Base-by-base conservation (phyloP, 2,797 vertebrate genomes). In the Bradypodion ventrale region DNA sequence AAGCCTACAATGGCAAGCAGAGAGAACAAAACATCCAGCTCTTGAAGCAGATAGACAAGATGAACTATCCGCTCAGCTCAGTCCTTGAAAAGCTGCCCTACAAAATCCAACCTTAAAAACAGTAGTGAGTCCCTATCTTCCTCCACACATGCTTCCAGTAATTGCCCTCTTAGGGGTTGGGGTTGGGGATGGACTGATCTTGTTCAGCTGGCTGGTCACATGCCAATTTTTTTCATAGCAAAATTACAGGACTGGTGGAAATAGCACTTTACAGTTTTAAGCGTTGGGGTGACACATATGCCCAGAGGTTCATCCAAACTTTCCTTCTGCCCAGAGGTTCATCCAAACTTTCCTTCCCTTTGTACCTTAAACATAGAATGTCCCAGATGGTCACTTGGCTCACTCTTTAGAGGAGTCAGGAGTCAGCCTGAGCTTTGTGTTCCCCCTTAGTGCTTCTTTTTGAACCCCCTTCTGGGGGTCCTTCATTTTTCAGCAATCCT, bases 21-120 rank as follows among this genome's bases (percentile, higher is more conserved):
- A 91, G 70, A 90, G 78, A 93, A 92, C 70, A 87, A 69, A 93
- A 92, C 83, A 88, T 76, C 29, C 80, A 66, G 83, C 93, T 88
- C 7, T 4, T 79, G 29, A 29, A 89, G 82, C 66, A 83, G 87
- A 89, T 79, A 85, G 16, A 52, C 23, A 2, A 76, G 44, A 42
- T 65, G 65, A 80, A 69, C 16, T 32, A n/a, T 72, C 42, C 42
- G 63, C 16, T 44, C 19, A 21, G 29, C 40, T 6, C 21, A 40
- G 40, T 63, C 76, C 56, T 21, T 63, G 63, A 70, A 73, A 32
- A 76, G 49, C 56, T 63, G 19, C 25, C 21, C 1, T 9, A 91
- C 86, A 6, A 78, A 88, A 49, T 85, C 74, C 85, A 49, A 84
- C 60, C 56, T 75, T 90, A 85, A 52, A 42, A 88, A 60, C 77